These are phyloP conservation scores for Athalia circularis DNA, from an alignment of 2,888 invertebrate species.

Conservation along the genomic window DNA sequence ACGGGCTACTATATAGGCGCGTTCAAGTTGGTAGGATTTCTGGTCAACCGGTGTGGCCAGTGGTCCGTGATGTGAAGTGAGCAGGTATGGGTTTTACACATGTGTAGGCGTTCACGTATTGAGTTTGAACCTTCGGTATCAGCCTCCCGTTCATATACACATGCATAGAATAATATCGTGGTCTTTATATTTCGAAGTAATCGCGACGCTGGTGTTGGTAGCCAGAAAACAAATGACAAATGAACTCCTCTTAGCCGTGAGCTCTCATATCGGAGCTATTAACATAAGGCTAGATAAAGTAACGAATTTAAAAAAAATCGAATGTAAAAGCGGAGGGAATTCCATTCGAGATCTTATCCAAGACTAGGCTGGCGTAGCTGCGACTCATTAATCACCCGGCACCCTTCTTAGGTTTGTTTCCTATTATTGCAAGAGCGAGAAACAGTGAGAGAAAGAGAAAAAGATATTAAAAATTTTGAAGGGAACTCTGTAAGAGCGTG, in stretches of 20 bases:
- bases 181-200: conserved; percentile 24
- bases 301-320: conserved; percentile 73
- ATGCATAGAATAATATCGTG: too few species aligned
- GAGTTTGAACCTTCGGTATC: too few species aligned
- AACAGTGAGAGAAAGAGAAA: background rate
- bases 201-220: background rate
- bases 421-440: conserved; percentile 40
- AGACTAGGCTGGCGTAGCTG: conserved; percentile 66
- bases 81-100: too few species aligned
- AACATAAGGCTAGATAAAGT: conserved; percentile 72
- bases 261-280: conserved; percentile 56
- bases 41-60: too few species aligned
- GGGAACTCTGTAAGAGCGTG: background rate
- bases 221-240: conserved; percentile 65
- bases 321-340: conserved; percentile 73
- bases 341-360: conserved; percentile 73
- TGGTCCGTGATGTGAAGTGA: too few species aligned
- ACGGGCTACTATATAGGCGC: too few species aligned
- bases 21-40: too few species aligned
- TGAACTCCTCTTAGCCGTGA: conserved; percentile 71
- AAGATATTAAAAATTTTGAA: background rate
- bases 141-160: too few species aligned
- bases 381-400: conserved; percentile 70
- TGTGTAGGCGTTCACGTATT: too few species aligned
- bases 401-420: conserved; percentile 42